Base-by-base conservation (phyloP, 2,888 invertebrate species). In the Melanotus villosus region DNA sequence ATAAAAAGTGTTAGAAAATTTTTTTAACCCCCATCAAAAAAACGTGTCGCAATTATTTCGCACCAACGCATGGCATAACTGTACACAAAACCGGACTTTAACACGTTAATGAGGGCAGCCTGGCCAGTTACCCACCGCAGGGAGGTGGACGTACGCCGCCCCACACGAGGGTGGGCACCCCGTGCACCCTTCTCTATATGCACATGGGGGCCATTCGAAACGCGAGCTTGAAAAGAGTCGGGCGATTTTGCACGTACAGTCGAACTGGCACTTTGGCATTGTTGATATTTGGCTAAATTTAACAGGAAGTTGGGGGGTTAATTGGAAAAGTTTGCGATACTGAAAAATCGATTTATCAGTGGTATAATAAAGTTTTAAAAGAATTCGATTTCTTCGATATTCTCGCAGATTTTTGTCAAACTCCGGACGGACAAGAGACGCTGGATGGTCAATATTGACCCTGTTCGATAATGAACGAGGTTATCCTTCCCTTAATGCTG, bases 101-200 rank as follows among this genome's bases (percentile, higher is more conserved):
- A 83, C 84, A 83, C 85, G 83, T 84, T 84, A 85, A 85, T 84
- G 85, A 84, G 84, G 82, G 82, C 83, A 79, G 82, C 79, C 84
- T 84, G 84, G 85, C 83, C 84, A 85, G 84, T 85, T 84, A 84
- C 83, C 83, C 83, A 84, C 85, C 85, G 77, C 85, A 85, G 82
- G 81, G 81, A 26, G 80, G 73, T 72, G 66, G 75, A 66, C 72
- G 68, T 70, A 64, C 62, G 65, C 74, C 65, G 69, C 70, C 69
- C 76, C 77, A 71, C 57, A 69, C 47, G 57, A 54, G 66, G 65
- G 72, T 62, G 68, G 57, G 67, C 65, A 67, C 70, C 63, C 59
- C 65, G 66, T 65, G 65, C 73, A 62, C 72, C 70, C 65, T 66
- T 60, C 36, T 23, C 60, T 54, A 60, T 65, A 57, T 57, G 41